These are phyloP conservation scores for Champsocephalus esox DNA, from an alignment of 2,797 vertebrate species.

Conservation along the genomic window DNA sequence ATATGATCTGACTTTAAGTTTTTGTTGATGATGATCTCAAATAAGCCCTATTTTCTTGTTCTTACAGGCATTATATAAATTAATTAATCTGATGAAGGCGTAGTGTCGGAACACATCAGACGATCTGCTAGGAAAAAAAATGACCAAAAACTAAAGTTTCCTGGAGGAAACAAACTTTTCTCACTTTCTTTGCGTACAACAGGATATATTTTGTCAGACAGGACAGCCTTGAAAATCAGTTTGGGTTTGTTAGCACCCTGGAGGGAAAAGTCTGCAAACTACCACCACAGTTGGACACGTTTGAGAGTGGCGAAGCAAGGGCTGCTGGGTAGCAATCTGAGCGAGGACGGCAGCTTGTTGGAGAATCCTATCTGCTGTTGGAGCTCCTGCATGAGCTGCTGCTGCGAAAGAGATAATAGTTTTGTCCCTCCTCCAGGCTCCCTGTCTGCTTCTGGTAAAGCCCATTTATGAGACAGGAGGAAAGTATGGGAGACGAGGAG, in stretches of 20 bases:
- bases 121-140: background rate
- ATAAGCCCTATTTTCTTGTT: no score
- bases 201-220: constrained; percentile 22
- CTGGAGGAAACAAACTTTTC: constrained; percentile 22
- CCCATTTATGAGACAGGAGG: constrained; percentile 69
- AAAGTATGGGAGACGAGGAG: constrained; percentile 31
- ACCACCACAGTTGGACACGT: constrained; percentile 15
- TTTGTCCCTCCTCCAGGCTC: constrained; percentile 78
- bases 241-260: constrained; percentile 19
- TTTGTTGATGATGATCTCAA: no score
- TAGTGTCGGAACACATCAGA: background rate
- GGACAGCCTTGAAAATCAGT: constrained; percentile 38
- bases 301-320: constrained; percentile 21
- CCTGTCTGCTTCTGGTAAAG: constrained; percentile 55
- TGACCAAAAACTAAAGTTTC: background rate
- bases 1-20: no score
- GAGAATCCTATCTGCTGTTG: constrained; percentile 69
- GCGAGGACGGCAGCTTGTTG: constrained; percentile 57
- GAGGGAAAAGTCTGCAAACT: constrained; percentile 32
- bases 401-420: constrained; percentile 77
- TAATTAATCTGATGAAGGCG: background rate
- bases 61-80: no score
- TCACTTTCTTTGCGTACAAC: constrained; percentile 14
- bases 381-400: constrained; percentile 71
- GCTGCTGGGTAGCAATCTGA: constrained; percentile 48